A percentile compares a stretch with the other conserved stretches of the same genome.
Evolutionary conservation across 2,113 vertebrate species (phyloP).

Genomic region (Patagioenas fasciata): DNA sequence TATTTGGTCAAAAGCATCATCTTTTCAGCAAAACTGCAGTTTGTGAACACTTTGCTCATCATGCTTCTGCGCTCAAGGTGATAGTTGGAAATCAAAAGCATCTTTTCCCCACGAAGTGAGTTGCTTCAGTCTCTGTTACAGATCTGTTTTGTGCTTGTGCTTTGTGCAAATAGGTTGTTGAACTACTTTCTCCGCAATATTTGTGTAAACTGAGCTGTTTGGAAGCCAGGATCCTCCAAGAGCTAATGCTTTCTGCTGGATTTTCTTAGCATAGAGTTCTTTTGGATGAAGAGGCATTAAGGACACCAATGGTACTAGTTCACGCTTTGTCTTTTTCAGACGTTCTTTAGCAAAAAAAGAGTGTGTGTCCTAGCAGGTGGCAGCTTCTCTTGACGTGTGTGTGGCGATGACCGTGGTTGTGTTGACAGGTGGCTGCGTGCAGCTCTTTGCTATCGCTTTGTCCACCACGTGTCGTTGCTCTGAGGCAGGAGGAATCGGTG

Average conservation of each 20-base stretch:
- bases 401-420: not conserved
- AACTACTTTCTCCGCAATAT: not conserved
- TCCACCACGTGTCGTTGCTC: not conserved
- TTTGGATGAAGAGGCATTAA: not conserved
- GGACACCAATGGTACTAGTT: not conserved
- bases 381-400: not conserved
- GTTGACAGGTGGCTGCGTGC: not conserved
- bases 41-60: not conserved
- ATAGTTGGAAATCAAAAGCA: not conserved
- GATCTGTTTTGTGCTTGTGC: slow-evolving; percentile 18
- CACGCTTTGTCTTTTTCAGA: not conserved
- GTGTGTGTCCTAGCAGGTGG: not conserved
- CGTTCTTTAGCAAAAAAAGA: not conserved
- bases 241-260: not conserved
- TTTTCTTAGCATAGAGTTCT: not conserved
- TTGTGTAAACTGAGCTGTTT: not conserved
- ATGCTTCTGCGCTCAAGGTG: not conserved
- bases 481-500: not conserved
- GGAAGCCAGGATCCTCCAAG: not conserved
- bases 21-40: not conserved
- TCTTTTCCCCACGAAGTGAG: not conserved
- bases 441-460: not conserved
- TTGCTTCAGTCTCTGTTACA: not conserved
- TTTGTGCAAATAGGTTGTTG: not conserved
- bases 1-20: not conserved